phyloP scores from a whole-genome alignment of 1,140 invertebrate species.

The Heliconius hewitsoni region DNA sequence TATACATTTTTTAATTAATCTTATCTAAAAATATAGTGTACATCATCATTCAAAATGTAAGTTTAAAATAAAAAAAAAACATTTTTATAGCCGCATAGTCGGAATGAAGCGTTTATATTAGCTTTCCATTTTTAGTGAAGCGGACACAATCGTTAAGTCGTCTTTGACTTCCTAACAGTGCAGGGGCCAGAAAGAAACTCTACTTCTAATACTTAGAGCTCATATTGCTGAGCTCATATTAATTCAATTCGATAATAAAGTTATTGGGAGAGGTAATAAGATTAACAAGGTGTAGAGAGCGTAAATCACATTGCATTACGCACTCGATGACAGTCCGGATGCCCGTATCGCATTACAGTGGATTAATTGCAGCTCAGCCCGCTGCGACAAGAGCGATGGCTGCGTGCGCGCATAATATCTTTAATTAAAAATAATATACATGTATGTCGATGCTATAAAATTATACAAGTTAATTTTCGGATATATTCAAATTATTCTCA shows the following conservation, averaged over 20 bases:
- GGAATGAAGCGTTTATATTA: conserved; percentile 53
- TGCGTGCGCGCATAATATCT: conserved; percentile 25
- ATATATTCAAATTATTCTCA: not conserved
- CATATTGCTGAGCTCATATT: conserved; percentile 10
- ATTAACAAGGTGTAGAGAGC: conserved; percentile 71
- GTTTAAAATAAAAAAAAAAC: conserved; percentile 1
- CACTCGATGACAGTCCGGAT: conserved; percentile 62
- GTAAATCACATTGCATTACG: conserved; percentile 78
- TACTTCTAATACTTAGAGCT: not conserved
- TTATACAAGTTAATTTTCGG: not conserved
- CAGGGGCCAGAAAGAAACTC: not conserved
- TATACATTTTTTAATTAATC: too few relatives aligned
- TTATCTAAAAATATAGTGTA: conserved; percentile 2
- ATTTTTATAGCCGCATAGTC: not conserved
- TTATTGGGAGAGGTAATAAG: conserved; percentile 80
- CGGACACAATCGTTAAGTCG: conserved; percentile 67
- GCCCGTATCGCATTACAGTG: conserved; percentile 70
- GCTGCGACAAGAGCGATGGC: conserved; percentile 46
- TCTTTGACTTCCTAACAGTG: conserved; percentile 51
- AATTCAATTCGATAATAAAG: conserved; percentile 60
- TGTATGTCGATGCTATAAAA: not conserved
- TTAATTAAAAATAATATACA: conserved; percentile 14
- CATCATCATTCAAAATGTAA: not conserved
- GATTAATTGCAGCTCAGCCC: conserved; percentile 69
- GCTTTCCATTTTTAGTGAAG: conserved; percentile 61